Evolutionary conservation across 2,888 invertebrate genomes (phyloP).

Genomic region (Lepidocyrtoides sp.): DNA sequence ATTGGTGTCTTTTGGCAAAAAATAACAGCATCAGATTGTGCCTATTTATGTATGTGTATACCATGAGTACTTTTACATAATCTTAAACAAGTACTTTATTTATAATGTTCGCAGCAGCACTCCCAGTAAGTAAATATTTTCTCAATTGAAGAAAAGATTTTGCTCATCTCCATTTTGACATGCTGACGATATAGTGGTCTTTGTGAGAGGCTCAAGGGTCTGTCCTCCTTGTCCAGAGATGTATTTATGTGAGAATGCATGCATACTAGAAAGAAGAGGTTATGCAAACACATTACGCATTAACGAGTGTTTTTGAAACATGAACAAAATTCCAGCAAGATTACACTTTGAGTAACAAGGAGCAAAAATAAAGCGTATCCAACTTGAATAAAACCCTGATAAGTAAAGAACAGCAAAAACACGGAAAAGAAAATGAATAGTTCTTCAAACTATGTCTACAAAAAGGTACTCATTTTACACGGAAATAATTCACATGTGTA

Average conservation of each 20-base stretch:
- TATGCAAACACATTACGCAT: slow-evolving; percentile 15
- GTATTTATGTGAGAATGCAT: no score
- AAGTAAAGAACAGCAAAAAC: no score
- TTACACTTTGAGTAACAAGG: neutral
- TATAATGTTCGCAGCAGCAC: neutral
- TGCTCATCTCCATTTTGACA: neutral
- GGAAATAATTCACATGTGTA: neutral
- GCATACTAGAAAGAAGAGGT: neutral
- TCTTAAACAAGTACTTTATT: no score
- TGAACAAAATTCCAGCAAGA: no score
- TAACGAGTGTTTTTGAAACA: slow-evolving; percentile 3
- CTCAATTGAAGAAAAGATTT: slow-evolving; percentile 23
- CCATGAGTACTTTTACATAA: neutral
- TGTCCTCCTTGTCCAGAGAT: no score
- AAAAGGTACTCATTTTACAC: neutral
- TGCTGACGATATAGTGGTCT: neutral
- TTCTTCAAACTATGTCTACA: neutral
- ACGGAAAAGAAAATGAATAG: slow-evolving; percentile 3
- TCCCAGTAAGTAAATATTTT: slow-evolving; percentile 35
- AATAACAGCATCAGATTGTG: no score
- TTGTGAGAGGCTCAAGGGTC: neutral
- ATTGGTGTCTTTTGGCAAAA: no score
- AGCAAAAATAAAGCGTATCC: no score
- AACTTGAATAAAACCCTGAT: no score
- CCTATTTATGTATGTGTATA: no score